Conservation (phyloP, 2,888 invertebrate genomes). For the Microchrysa polita region DNA sequence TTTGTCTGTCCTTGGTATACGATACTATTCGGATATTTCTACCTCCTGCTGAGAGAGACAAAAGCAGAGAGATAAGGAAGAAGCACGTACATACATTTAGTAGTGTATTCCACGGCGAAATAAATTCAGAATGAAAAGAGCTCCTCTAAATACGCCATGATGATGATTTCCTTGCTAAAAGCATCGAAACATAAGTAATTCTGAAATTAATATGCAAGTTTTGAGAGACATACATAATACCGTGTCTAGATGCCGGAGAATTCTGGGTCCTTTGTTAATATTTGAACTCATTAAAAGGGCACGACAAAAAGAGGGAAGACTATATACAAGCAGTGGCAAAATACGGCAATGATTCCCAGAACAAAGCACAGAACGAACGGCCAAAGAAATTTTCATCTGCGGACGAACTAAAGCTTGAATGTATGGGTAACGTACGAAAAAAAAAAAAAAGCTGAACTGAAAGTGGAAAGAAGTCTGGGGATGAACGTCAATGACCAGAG, state of each 20-base stretch:
- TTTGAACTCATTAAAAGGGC: conserved; percentile 18
- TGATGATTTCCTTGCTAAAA: neutral
- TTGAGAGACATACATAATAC: neutral
- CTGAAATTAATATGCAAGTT: conserved; percentile 17
- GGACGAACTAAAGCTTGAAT: neutral
- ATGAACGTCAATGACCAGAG: too few species aligned
- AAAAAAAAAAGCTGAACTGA: too few species aligned
- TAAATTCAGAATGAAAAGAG: neutral
- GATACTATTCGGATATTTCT: too few species aligned
- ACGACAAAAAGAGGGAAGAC: neutral
- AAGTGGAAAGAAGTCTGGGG: too few species aligned
- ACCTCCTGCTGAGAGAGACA: too few species aligned
- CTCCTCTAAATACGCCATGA: neutral
- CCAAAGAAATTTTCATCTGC: too few species aligned
- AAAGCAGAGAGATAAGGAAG: too few species aligned
- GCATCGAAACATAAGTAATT: conserved; percentile 5
- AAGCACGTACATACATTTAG: too few species aligned
- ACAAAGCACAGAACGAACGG: too few species aligned
- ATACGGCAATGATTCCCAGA: neutral
- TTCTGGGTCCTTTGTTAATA: neutral
- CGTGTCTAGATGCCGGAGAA: neutral
- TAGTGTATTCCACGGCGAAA: neutral
- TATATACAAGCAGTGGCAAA: neutral
- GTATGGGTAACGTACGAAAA: neutral
- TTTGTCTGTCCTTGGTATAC: neutral